phyloP scores from a whole-genome alignment of 2,113 vertebrate species.

The Halichoerus grypus region DNA sequence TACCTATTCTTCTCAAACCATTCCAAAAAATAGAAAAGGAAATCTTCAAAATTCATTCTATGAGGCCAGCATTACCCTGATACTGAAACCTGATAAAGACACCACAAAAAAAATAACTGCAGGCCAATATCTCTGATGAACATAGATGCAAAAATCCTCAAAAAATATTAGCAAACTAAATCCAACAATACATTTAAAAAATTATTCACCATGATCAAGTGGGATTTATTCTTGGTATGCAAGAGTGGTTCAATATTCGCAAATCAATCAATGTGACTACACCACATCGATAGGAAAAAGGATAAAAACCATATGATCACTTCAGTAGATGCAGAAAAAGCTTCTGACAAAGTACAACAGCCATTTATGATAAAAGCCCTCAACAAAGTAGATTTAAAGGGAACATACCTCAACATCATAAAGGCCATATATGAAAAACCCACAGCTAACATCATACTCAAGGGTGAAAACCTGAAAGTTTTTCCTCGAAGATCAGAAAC shows the following conservation, averaged over 20 bases:
- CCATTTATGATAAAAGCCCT: background rate
- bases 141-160: too few species aligned
- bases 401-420: background rate
- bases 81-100: too few species aligned
- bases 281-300: background rate
- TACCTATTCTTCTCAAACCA: too few species aligned
- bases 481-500: background rate
- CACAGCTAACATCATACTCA: background rate
- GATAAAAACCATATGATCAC: background rate
- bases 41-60: too few species aligned
- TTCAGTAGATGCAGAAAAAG: background rate
- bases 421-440: background rate
- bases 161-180: background rate
- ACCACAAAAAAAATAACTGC: too few species aligned
- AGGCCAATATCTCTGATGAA: too few species aligned
- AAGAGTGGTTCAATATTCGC: background rate
- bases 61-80: too few species aligned
- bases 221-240: background rate
- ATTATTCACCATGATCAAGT: background rate
- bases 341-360: background rate
- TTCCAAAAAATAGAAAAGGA: too few species aligned
- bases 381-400: background rate
- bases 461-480: background rate
- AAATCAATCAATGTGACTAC: background rate
- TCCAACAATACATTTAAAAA: background rate